phyloP scores from a whole-genome alignment of 2,888 invertebrate genomes.

The Drymonia ruficornis region DNA sequence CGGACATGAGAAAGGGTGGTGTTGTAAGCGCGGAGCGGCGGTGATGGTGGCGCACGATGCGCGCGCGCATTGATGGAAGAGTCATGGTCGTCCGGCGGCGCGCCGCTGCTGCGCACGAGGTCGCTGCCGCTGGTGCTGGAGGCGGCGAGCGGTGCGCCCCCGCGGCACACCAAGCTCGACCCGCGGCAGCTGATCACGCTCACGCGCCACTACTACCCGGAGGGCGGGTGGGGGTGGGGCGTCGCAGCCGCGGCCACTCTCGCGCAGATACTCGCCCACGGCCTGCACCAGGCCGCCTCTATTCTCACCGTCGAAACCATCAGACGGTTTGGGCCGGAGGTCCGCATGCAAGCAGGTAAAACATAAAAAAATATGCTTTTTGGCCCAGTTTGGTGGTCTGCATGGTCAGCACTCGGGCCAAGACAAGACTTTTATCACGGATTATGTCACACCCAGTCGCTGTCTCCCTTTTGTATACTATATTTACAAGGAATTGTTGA shows the following conservation, averaged over 20 bases:
- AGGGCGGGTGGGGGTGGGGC: slow-evolving; percentile 95
- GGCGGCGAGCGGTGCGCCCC: slow-evolving; percentile 74
- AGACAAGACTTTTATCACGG: too few species aligned
- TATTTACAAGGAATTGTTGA: too few species aligned
- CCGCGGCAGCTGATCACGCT: slow-evolving; percentile 86
- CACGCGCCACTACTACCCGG: slow-evolving; percentile 93
- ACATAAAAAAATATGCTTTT: slow-evolving; percentile 8
- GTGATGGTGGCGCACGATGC: slow-evolving; percentile 79
- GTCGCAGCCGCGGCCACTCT: slow-evolving; percentile 89
- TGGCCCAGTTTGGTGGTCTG: neutral
- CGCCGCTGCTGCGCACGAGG: slow-evolving; percentile 87
- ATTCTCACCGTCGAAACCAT: slow-evolving; percentile 85
- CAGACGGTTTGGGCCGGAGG: slow-evolving; percentile 85
- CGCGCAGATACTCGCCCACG: slow-evolving; percentile 90
- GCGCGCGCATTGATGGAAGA: slow-evolving; percentile 82
- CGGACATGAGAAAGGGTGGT: slow-evolving; percentile 66
- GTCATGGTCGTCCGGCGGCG: slow-evolving; percentile 84
- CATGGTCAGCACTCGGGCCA: too few species aligned
- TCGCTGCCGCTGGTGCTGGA: slow-evolving; percentile 88
- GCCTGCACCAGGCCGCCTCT: slow-evolving; percentile 88
- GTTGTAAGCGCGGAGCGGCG: slow-evolving; percentile 58
- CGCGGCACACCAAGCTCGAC: slow-evolving; percentile 78
- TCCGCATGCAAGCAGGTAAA: slow-evolving; percentile 87
- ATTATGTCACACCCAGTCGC: too few species aligned
- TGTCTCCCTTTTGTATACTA: too few species aligned